Evolutionary conservation across 2,113 vertebrate genomes (phyloP).

Genomic region (Chlorodrepanis virens): DNA sequence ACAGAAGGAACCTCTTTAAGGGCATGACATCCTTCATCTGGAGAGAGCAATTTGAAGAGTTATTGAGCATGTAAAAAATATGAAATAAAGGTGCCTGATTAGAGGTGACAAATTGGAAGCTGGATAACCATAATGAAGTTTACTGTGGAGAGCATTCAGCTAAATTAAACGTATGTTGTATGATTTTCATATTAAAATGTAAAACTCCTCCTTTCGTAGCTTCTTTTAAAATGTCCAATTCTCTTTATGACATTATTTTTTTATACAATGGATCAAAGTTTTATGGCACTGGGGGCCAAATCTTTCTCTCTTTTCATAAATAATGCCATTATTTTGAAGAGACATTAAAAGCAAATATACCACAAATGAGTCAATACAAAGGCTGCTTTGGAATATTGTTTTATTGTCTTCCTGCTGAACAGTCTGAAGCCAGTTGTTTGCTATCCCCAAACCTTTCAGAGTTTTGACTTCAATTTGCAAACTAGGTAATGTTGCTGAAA

Average conservation of each 20-base stretch:
- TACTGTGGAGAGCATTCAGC: not conserved
- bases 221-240: not conserved
- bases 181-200: not conserved
- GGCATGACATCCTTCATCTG: not conserved
- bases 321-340: not conserved
- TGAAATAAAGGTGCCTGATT: slow-evolving; percentile 18
- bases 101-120: not conserved
- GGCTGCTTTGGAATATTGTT: not conserved
- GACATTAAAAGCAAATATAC: not conserved
- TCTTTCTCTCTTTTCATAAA: not conserved
- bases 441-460: not conserved
- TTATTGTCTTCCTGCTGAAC: not conserved
- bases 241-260: not conserved
- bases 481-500: not conserved
- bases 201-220: not conserved
- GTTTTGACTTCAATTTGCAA: not conserved
- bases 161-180: not conserved
- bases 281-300: not conserved
- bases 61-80: slow-evolving; percentile 10
- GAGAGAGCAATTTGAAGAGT: not conserved
- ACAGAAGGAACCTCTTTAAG: not conserved
- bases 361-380: not conserved
- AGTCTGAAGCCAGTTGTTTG: not conserved
- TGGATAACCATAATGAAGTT: not conserved
- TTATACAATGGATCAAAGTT: not conserved